A percentile compares a stretch with the other conserved stretches of the same genome.
Evolutionary conservation across 2,113 vertebrate species (phyloP).

Genomic region (Ardeotis arabs): DNA sequence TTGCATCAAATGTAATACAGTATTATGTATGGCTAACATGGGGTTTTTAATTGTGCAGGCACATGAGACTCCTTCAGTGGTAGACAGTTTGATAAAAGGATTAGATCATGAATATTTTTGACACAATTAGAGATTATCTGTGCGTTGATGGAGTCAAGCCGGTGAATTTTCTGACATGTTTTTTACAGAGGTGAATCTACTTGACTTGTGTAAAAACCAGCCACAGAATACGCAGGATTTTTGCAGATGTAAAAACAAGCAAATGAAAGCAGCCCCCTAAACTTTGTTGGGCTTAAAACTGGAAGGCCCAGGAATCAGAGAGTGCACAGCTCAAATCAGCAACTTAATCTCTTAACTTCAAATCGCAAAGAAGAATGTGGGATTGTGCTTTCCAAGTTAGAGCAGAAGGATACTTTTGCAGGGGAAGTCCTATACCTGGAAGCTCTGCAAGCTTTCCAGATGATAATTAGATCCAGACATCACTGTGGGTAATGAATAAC

Average conservation of each 20-base stretch:
- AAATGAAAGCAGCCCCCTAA: not conserved
- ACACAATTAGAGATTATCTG: conserved; percentile 78
- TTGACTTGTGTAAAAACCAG: not conserved
- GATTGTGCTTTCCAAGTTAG: conserved; percentile 3
- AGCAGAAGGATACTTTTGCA: not conserved
- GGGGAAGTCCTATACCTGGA: conserved; percentile 13
- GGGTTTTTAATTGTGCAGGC: conserved; percentile 86
- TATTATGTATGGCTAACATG: conserved; percentile 72
- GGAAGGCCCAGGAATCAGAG: not conserved
- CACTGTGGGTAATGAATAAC: conserved; percentile 40
- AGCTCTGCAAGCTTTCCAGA: conserved; percentile 14
- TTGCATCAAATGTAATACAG: conserved; percentile 82
- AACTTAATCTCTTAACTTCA: not conserved
- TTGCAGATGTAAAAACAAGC: not conserved
- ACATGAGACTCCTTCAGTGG: conserved; percentile 80
- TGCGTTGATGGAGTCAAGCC: conserved; percentile 40
- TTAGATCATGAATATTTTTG: conserved; percentile 84
- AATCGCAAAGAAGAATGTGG: not conserved
- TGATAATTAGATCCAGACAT: conserved; percentile 54
- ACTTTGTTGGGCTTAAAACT: not conserved
- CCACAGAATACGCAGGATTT: not conserved
- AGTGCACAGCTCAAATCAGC: not conserved
- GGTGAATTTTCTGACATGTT: conserved; percentile 31
- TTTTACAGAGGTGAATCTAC: conserved; percentile 41
- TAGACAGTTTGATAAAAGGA: conserved; percentile 86